Evolutionary conservation across 2,113 vertebrate species (phyloP), one percentile per base, ranked within the genome.

Genomic region (Motacilla alba): DNA sequence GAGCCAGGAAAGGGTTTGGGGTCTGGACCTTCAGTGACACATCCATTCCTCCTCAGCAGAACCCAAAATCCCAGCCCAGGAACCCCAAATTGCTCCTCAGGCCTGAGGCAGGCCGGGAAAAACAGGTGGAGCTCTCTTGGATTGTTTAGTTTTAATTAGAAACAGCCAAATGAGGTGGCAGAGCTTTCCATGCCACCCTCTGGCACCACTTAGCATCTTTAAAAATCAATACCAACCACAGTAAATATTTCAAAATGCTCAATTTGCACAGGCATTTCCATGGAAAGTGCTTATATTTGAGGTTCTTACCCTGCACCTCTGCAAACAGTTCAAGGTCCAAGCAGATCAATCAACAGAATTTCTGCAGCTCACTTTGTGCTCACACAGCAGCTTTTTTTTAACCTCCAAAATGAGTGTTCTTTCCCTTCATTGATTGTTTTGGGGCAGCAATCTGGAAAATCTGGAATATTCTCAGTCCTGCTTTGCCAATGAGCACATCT

Each of bases 241-340:
- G 22, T 2, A 76, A 87, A 24, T 24, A 58, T 90, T 95, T 76
- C 88, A 19, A 46, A 76, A 86, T 12, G 22, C 16, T 66, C 46
- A 8, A 27, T 76, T 92, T 88, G 58, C 92, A 60, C 28, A n/a
- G 44, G 35, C 17, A 27, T 83, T 87, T 87, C 83, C 90, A 75
- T 15, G 46, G 66, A 44, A 79, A 76, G 33, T 10, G 53, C 31
- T 60, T 22, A 2, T 56, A 18, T 68, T 53, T 80, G 75, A 56
- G 75, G 31, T 62, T 17, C 44, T 26, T 22, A 15, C 46, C 41
- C n/a, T 64, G 86, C 44, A 21, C 80, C 39, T 39, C 33, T 78
- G 77, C 80, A 67, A 82, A 80, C 79, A 90, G 90, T 58, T 15
- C 94, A 80, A 80, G 58, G 94, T 93, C 27, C 90, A 63, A 58